Percentiles rank a stretch among this genome's conserved stretches.
phyloP scores from a whole-genome alignment of 2,797 vertebrate species.

The Cossypha polioptera region DNA sequence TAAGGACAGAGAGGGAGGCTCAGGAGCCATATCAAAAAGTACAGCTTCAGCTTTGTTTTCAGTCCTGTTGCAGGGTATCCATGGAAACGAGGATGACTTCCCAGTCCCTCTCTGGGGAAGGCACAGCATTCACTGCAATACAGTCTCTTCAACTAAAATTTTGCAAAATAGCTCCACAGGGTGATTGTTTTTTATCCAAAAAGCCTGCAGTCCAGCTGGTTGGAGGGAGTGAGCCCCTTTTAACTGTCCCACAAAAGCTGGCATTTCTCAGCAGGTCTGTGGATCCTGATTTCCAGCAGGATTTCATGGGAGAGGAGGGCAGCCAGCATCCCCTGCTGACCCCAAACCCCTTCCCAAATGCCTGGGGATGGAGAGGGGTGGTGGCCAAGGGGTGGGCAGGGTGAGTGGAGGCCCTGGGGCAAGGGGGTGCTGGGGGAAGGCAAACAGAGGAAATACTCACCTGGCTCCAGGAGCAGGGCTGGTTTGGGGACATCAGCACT shows the following conservation, averaged over 20 bases:
- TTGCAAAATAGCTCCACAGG: background rate
- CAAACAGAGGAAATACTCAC: background rate
- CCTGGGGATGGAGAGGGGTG: background rate
- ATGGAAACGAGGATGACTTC: constrained; percentile 42
- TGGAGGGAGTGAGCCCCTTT: background rate
- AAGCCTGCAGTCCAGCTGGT: background rate
- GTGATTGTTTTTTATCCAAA: background rate
- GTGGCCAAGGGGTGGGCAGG: background rate
- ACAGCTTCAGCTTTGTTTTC: background rate
- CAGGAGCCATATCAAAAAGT: background rate
- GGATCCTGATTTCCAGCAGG: background rate
- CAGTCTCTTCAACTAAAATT: background rate
- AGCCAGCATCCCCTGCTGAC: background rate
- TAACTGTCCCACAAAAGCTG: background rate
- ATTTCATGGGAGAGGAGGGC: background rate
- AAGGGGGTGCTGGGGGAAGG: background rate
- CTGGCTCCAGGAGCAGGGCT: background rate
- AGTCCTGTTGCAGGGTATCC: background rate
- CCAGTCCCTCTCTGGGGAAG: background rate
- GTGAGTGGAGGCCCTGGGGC: fast-evolving
- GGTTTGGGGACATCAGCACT: background rate
- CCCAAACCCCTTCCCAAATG: background rate
- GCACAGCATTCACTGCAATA: background rate
- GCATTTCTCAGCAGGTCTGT: background rate
- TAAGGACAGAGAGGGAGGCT: background rate